Base-by-base conservation (phyloP, 2,797 vertebrate genomes). In the Atherinosoma microstoma region DNA sequence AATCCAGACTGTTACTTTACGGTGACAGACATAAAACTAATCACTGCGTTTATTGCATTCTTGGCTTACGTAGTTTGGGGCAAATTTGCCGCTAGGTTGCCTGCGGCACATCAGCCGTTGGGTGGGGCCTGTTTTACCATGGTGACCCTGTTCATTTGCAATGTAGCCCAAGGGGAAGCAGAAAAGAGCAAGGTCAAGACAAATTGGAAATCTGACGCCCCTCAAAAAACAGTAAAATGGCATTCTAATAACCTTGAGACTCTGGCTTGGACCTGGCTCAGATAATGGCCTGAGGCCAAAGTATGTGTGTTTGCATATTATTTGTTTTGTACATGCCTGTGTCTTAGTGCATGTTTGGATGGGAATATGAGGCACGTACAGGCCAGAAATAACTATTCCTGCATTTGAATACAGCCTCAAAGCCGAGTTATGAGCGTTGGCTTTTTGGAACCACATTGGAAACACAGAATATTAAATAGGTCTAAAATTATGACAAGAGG, bases 161-260 rank as follows among this genome's bases (percentile, higher is more conserved):
- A 64, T 27, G 4, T 75, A 80, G 84, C 83, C 86, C 53, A 30
- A 62, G 70, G 85, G 84, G 64, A 82, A 63, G 69, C 59, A 60
- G 61, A 64, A 64, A 71, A 47, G 58, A 76, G 76, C 4, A 61
- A 84, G 86, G 85, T 91, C 90, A 84, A 81, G 84, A 80, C 71
- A 80, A 84, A 87, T 85, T 86, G 86, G 84, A 87, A 88, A 92
- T 89, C 67, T 86, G 84, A 92, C 91, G 79, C 74, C 73, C 49
- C 78, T 83, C 67, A 2, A 64, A 87, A 89, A 86, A 78, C 73
- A 84, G 68, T 73, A 73, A 89, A 86, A 91, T 85, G 86, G 82
- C 89, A 81, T 90, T 93, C 86, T 89, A 90, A 89, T 91, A 92
- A 89, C 80, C 85, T 84, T 69, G 76, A 80, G 82, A 92, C 70